Base-by-base conservation (phyloP, 2,113 vertebrate species). In the Halichoerus grypus region DNA sequence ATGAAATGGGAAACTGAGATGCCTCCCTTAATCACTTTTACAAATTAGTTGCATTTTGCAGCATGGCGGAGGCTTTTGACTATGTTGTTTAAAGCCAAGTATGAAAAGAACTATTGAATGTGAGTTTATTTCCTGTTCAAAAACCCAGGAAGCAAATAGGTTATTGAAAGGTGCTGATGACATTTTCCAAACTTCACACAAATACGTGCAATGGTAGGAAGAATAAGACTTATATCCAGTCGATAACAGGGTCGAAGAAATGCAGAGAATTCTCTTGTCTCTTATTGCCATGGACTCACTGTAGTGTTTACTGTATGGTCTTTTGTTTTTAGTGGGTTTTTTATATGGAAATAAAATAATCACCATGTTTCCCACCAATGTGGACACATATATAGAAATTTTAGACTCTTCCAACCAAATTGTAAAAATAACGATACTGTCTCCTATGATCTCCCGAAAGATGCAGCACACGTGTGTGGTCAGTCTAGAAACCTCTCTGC, bases 1-100 rank as follows among this genome's bases (percentile, higher is more conserved):
- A 92, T 72, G 92, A 90, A 24, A 81, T 71, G 65, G 86, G 81
- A 92, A 85, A 82, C 82, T 82, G 74, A 36, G 63, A 71, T 82
- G 86, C n/a, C 10, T 74, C 46, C 51, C 51, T 84, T 82, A 39
- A 82, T 82, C 72, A 86, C 63, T 91, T 80, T 36, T 65, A 77
- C 53, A 81, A 77, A 94, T 96, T 65, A 91, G 51, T 36, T 85
- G 76, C 55, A 57, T 88, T 92, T 76, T 63, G 14, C 90, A 31
- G 51, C 36, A 49, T 5, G 24, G 26, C n/a, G 42, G 51, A 92
- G 39, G 36, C 13, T 76, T 96, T 94, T 59, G 31, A 57, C 61
- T 51, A 22, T 31, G 77, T 59, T 72, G 26, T 95, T 94, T 93
- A 92, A 95, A 86, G 72, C 33, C 93, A 57, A 24, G 6, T 72